Conservation (phyloP, 2,888 invertebrate genomes). For the Ornithoptera priamus region DNA sequence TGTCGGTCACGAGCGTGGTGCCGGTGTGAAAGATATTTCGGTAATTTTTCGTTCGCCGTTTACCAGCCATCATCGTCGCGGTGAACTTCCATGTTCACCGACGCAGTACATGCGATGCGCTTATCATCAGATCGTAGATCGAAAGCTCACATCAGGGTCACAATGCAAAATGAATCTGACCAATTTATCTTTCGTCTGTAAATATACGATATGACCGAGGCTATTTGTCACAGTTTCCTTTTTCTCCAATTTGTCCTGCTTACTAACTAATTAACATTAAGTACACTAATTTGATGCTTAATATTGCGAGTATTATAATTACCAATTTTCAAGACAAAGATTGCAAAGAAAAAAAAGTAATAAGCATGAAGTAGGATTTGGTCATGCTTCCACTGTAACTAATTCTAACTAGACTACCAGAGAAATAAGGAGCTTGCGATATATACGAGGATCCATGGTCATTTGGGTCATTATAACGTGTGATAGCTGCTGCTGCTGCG, state of each 20-base stretch:
- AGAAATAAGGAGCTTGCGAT: slow-evolving; percentile 3
- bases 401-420: slow-evolving; percentile 14
- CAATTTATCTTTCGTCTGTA: no score
- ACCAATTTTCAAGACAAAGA: neutral
- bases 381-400: slow-evolving; percentile 12
- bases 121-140: no score
- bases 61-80: slow-evolving; percentile 1
- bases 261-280: slow-evolving; percentile 13
- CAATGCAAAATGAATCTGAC: no score
- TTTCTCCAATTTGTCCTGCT: slow-evolving; percentile 16
- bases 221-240: neutral
- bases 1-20: neutral
- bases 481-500: no score
- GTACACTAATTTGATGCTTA: neutral
- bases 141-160: no score
- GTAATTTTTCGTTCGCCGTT: slow-evolving; percentile 3
- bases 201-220: no score
- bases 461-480: no score
- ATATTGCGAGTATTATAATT: no score
- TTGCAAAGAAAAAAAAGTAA: slow-evolving; percentile 18
- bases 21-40: slow-evolving; percentile 2
- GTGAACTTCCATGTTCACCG: slow-evolving; percentile 2
- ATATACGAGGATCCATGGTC: no score
- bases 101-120: no score
- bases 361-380: slow-evolving; percentile 12